phyloP scores from a whole-genome alignment of 2,888 invertebrate species.

The Tenthredo notha region DNA sequence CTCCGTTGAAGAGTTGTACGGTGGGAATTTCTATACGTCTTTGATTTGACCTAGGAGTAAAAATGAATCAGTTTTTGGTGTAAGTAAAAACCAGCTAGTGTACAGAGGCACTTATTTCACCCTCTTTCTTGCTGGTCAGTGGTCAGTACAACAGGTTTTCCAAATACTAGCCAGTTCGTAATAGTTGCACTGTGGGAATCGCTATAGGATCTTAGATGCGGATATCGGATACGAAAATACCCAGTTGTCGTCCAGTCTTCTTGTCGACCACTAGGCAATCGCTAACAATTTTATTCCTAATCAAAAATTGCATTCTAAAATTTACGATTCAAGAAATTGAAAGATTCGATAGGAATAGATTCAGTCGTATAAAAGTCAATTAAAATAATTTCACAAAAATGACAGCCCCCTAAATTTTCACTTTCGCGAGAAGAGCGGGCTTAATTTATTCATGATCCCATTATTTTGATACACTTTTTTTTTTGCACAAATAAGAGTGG shows the following conservation, averaged over 20 bases:
- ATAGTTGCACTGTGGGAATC: slow-evolving; percentile 53
- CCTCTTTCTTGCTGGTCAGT: slow-evolving; percentile 5
- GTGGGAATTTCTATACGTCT: slow-evolving; percentile 43
- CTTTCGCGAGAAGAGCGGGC: not conserved
- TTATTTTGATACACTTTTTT: slow-evolving; percentile 49
- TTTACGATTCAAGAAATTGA: not conserved
- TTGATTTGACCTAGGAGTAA: not conserved
- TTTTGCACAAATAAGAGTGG: not conserved
- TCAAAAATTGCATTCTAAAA: not conserved
- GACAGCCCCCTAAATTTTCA: not conserved
- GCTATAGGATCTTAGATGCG: slow-evolving; percentile 41
- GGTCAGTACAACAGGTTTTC: slow-evolving; percentile 53
- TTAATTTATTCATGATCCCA: slow-evolving; percentile 36
- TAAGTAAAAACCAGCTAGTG: not conserved
- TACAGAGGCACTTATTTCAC: slow-evolving; percentile 11
- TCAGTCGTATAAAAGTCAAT: not conserved
- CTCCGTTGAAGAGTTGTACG: slow-evolving; percentile 35
- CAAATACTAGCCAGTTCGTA: slow-evolving; percentile 43
- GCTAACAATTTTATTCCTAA: not conserved
- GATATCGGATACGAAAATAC: slow-evolving; percentile 19
- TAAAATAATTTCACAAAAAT: not conserved
- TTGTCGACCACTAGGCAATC: not conserved
- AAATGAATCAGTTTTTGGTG: slow-evolving; percentile 40
- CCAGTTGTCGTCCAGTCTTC: slow-evolving; percentile 38
- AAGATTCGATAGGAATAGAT: not conserved